Conservation (phyloP, 2,797 vertebrate genomes). For the Oreonectes daqikongensis region DNA sequence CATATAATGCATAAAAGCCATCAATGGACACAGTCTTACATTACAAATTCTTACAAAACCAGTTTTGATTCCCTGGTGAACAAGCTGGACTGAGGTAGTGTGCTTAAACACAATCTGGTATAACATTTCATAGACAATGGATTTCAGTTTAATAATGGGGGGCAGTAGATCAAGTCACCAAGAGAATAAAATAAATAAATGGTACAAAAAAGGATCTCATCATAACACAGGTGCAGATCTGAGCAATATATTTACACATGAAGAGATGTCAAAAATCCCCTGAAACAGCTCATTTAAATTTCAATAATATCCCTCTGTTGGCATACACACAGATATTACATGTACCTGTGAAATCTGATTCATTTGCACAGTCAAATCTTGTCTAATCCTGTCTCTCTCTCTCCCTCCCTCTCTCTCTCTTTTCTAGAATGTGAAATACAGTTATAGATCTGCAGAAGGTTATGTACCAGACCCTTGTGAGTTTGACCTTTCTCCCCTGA, state of each 20-base stretch:
- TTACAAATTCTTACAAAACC: conserved; percentile 64
- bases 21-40: conserved; percentile 64
- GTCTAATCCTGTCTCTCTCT: conserved; percentile 6
- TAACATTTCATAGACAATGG: conserved; percentile 30
- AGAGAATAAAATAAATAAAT: conserved; percentile 21
- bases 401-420: conserved; percentile 8
- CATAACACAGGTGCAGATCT: not conserved
- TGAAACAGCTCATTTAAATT: too few relatives aligned
- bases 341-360: conserved; percentile 9
- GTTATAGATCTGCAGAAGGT: conserved; percentile 35
- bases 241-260: not conserved
- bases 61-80: conserved; percentile 57
- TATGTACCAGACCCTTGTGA: conserved; percentile 16
- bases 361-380: conserved; percentile 2
- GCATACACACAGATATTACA: too few relatives aligned
- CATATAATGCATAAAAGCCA: conserved; percentile 65
- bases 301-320: conserved; percentile 18
- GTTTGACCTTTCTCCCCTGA: conserved; percentile 41
- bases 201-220: not conserved
- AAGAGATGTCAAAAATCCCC: not conserved
- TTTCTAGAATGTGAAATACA: conserved; percentile 25
- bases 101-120: conserved; percentile 37
- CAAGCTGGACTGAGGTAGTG: conserved; percentile 58
- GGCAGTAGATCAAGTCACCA: not conserved
- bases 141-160: conserved; percentile 1